Base-by-base conservation (phyloP, 2,888 invertebrate species). In the Chironomus tentans region DNA sequence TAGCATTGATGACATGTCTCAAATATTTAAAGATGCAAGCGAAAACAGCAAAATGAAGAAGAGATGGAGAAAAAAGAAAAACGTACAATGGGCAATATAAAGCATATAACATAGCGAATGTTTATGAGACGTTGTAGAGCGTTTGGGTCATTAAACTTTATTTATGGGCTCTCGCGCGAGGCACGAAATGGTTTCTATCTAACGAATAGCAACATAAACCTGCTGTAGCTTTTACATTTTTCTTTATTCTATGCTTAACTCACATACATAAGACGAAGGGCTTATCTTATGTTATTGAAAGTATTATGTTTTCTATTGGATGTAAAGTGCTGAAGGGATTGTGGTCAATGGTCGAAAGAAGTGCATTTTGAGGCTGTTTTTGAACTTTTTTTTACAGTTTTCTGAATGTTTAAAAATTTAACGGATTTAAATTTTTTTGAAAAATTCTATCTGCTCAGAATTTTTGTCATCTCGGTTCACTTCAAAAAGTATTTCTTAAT, bases 111-210 rank as follows among this genome's bases (percentile, higher is more conserved):
- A 68, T 15, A 38, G 65, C 65, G 65, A 65, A 74, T 68, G 74
- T 18, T 65, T 74, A 68, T 74, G 68, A 74, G 68, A 74, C 68
- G 62, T 38, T 24, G 38, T 21, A 68, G 74, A 21, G 72, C 38
- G 65, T 38, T 46, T 74, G 68, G 74, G 74, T 74, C 74, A 74
- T 68, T 74, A 74, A 74, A 74, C 74, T 74, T 74, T 74, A 68
- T 74, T 74, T 74, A 74, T 74, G 74, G 48, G 74, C 22, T 24
- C 48, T 74, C 24, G 65, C 48, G 48, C 47, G 38, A 38, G 38
- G 47, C 70, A 61, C 71, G 56, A 56, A 18, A 56, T 56, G 56
- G 56, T 56, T 38, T 56, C 56, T 56, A 38, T 38, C 38, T 15
- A 74, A 68, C 68, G 68, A 46, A 74, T 62, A 72, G 72, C 62